Percentiles rank a stretch among this genome's conserved stretches.
phyloP scores from a whole-genome alignment of 2,888 invertebrate species.

The Erebia aethiops region DNA sequence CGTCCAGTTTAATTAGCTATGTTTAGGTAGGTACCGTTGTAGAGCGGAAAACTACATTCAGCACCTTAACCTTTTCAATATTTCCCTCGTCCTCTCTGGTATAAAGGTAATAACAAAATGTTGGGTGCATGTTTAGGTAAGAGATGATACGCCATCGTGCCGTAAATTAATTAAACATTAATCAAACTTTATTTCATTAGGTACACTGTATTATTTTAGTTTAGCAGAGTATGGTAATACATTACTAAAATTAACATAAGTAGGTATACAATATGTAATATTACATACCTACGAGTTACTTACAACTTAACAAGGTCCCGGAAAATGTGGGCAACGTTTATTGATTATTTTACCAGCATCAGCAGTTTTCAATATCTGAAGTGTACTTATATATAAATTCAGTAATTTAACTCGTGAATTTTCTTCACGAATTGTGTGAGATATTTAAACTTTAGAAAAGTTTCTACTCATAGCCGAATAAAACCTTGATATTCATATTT shows the following conservation, averaged over 20 bases:
- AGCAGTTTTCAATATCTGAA: too few relatives aligned
- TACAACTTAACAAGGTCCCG: neutral
- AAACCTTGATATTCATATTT: too few relatives aligned
- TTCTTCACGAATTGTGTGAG: too few relatives aligned
- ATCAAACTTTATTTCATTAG: conserved; percentile 30
- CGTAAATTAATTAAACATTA: conserved; percentile 36
- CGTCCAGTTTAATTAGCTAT: too few relatives aligned
- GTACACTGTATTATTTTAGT: conserved; percentile 19
- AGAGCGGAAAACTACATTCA: neutral
- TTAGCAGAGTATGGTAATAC: conserved; percentile 1
- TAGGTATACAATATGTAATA: too few relatives aligned
- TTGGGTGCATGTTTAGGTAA: conserved; percentile 49
- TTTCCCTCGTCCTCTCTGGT: neutral
- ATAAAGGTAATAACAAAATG: conserved; percentile 43
- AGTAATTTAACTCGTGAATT: too few relatives aligned
- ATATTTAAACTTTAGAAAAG: too few relatives aligned
- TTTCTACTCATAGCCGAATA: too few relatives aligned
- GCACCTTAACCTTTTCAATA: neutral
- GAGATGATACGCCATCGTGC: conserved; percentile 30
- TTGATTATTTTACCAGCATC: too few relatives aligned
- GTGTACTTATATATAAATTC: too few relatives aligned
- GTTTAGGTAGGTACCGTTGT: too few relatives aligned
- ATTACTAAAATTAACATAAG: neutral
- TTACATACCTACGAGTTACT: too few relatives aligned
- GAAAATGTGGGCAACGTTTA: neutral